Evolutionary conservation across 2,797 vertebrate genomes (phyloP).

Genomic region (Coilia nasus): DNA sequence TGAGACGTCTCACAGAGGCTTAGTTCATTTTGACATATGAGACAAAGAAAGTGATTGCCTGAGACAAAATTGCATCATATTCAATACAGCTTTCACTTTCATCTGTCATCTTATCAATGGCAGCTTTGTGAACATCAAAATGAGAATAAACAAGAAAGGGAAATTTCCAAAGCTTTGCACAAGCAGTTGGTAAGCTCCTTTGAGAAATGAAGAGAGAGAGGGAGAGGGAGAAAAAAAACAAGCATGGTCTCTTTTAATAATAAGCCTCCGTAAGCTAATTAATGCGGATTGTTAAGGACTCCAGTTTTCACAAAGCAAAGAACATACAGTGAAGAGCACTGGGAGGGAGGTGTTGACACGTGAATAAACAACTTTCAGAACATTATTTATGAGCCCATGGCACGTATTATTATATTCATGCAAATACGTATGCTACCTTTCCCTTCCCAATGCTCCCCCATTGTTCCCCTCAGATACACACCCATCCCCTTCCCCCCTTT

Average conservation of each 20-base stretch:
- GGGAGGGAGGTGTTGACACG: constrained; percentile 11
- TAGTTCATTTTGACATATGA: constrained; percentile 47
- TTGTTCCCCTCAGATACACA: not conserved
- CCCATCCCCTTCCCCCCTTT: not conserved
- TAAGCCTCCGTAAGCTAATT: constrained; percentile 59
- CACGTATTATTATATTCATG: constrained; percentile 23
- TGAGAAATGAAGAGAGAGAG: constrained; percentile 32
- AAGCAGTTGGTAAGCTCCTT: constrained; percentile 37
- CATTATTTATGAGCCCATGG: constrained; percentile 22
- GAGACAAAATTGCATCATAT: constrained; percentile 30
- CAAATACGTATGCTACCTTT: constrained; percentile 23
- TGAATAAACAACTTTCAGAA: constrained; percentile 23
- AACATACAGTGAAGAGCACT: constrained; percentile 13
- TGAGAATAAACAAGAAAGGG: constrained; percentile 5
- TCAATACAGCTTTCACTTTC: constrained; percentile 41
- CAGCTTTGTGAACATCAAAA: constrained; percentile 47
- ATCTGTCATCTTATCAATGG: constrained; percentile 43
- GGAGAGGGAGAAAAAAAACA: constrained; percentile 37
- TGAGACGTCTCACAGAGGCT: constrained; percentile 37
- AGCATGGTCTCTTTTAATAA: constrained; percentile 52
- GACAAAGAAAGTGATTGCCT: constrained; percentile 44
- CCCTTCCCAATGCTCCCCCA: not conserved
- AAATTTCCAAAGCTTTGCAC: constrained; percentile 23
- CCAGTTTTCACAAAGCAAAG: not conserved
- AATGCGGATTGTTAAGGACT: constrained; percentile 57